Base-by-base conservation (phyloP, 1,140 invertebrate species). In the Drosophila asahinai region DNA sequence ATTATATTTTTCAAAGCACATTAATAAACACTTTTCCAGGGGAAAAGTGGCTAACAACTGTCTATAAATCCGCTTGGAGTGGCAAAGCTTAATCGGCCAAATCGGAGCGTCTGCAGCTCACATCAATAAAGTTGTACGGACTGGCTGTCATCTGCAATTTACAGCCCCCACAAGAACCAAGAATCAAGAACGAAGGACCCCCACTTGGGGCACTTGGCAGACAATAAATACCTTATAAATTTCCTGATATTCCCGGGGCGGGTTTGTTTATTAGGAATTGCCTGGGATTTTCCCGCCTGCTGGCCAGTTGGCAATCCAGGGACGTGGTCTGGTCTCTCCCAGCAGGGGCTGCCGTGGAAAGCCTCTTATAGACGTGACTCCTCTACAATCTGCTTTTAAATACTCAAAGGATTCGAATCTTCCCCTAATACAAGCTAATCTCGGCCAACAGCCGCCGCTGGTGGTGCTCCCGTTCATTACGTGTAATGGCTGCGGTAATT, bases 401-500 rank as follows among this genome's bases (percentile, higher is more conserved):
- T 33, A 33, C 33, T 33, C 33, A 33, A 33, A 33, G 33, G 33
- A 8, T 33, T 33, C 8, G 7, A 33, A 7, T 30, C 27, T 7
- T 30, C 27, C 27, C 27, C 6, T 6, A 30, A 11, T 33, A 33
- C 33, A 8, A 33, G 14, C 15, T 42, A 42, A 42, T 38, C 17
- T 36, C 51, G 17, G 2, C 4, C 36, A 38, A 12, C 36, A 38
- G 36, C 36, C 17, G 17, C 11, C 8, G 5, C 15, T 12, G 3
- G 11, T 52, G 58, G n/a, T 33, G 30, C 48, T 70, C 55, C 64
- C 64, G 51, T 62, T 83, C 63, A 81, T 81, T 80, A 77, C 77
- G 68, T 77, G 66, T 86, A 80, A 73, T 80, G 62, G 66, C 63
- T 54, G 51, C 51, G 60, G 64, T 78, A 86, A 78, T 78, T 86